phyloP scores from a whole-genome alignment of 2,113 vertebrate species.

The Phoenicopterus ruber region DNA sequence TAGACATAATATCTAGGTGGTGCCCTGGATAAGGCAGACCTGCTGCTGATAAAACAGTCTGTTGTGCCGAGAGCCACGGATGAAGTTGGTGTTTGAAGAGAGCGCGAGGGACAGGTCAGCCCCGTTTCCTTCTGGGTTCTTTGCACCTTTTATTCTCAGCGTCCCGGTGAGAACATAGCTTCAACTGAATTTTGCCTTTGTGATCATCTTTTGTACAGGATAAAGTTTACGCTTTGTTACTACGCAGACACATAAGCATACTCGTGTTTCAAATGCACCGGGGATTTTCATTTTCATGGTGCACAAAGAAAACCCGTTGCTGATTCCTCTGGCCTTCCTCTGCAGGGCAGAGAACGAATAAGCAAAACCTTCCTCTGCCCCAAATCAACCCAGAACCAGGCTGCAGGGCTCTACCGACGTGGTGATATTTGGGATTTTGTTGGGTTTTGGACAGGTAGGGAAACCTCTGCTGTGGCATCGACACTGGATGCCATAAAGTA shows the following conservation, averaged over 20 bases:
- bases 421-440: not conserved
- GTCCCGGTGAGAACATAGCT: not conserved
- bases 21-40: not conserved
- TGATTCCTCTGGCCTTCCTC: not conserved
- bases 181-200: not conserved
- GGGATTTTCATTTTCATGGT: not conserved
- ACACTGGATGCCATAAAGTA: not conserved
- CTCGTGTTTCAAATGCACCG: fast-evolving
- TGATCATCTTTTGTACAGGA: not conserved
- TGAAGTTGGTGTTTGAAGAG: not conserved
- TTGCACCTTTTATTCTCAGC: not conserved
- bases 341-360: not conserved
- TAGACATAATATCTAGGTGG: not conserved
- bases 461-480: not conserved
- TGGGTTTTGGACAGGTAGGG: not conserved
- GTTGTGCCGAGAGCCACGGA: not conserved
- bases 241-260: not conserved
- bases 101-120: not conserved
- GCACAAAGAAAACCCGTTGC: not conserved
- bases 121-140: not conserved
- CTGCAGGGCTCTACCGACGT: not conserved
- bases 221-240: not conserved
- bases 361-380: not conserved
- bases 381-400: not conserved
- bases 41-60: not conserved